A percentile compares a stretch with the other conserved stretches of the same genome.
Evolutionary conservation across 1,140 invertebrate genomes (phyloP).

Genomic region (Saxidomus purpurata): DNA sequence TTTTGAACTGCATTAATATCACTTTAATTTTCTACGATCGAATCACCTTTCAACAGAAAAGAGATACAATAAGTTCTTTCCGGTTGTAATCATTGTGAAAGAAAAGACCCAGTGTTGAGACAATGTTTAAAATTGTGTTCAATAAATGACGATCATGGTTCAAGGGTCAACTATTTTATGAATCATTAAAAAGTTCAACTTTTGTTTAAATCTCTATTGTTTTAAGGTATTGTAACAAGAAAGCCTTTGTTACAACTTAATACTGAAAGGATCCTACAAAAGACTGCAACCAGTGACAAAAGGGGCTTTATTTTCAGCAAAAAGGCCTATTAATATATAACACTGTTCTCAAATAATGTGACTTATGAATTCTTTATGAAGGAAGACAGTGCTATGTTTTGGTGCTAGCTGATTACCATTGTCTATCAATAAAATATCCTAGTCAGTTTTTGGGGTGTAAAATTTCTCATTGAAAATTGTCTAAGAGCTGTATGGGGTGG

Average conservation of each 20-base stretch:
- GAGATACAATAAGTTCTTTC: background rate
- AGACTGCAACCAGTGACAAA: background rate
- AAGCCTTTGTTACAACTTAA: slow-evolving; percentile 4
- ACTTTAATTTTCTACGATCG: no score
- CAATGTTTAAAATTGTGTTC: slow-evolving; percentile 1
- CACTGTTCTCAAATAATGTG: slow-evolving; percentile 10
- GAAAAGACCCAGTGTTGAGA: background rate
- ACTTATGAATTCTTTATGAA: slow-evolving; percentile 14
- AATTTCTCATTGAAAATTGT: slow-evolving; percentile 37
- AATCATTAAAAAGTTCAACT: background rate
- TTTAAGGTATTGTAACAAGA: background rate
- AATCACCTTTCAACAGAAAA: no score
- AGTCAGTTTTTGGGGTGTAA: slow-evolving; percentile 8
- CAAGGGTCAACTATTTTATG: slow-evolving; percentile 1
- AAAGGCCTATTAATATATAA: background rate
- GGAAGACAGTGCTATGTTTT: background rate
- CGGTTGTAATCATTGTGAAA: background rate
- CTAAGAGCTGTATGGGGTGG: background rate
- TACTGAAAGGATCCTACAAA: background rate
- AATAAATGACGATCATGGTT: background rate
- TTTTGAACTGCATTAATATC: no score
- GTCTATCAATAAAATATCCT: slow-evolving; percentile 8
- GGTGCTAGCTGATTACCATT: background rate
- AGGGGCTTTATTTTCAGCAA: background rate
- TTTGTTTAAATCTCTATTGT: background rate